Base-by-base conservation (phyloP, 2,113 vertebrate genomes). In the Crocuta crocuta region DNA sequence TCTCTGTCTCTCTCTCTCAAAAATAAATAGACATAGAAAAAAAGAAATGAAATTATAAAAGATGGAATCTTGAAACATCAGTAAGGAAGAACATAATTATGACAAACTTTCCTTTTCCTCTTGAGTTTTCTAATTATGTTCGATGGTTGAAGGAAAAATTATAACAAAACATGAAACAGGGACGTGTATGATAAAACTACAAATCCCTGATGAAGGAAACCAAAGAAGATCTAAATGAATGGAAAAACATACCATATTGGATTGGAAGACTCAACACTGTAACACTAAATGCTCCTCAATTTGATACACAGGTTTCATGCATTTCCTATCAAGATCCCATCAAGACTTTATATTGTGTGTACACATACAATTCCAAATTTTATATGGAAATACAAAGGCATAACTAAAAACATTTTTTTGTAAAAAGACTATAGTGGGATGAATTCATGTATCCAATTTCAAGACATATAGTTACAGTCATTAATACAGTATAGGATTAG, bases 11-110 rank as follows among this genome's bases (percentile, higher is more conserved):
- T 61, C 58, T 55, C 53, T 55, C 53, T 16, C 53, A 55, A 55
- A 55, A 61, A 21, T 21, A 61, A 23, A 61, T 7, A 61, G 7
- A 61, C 21, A 58, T 21, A 21, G 13, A 61, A 23, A 61, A 55
- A 61, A 61, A 91, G 53, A 96, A 95, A 79, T 61, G 7, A 97
- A 97, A 73, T 78, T 2, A 85, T 35, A 35, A 86, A 91, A 82
- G 16, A 92, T 15, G 10, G 2, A 84, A 43, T 10, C 13, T 61
- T 66, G 16, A 7, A n/a, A 71, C 5, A 86, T 15, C 45, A 66
- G 19, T 17, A 89, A 90, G 17, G 35, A 86, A 92, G 19, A 68
- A 66, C 79, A 12, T 55, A 61, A 50, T 28, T 74, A 33, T 50
- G 70, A 74, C 10, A 73, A 26, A 65, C 28, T 73, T 61, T 76